phyloP scores from a whole-genome alignment of 2,113 vertebrate genomes.

The Sitta europaea region DNA sequence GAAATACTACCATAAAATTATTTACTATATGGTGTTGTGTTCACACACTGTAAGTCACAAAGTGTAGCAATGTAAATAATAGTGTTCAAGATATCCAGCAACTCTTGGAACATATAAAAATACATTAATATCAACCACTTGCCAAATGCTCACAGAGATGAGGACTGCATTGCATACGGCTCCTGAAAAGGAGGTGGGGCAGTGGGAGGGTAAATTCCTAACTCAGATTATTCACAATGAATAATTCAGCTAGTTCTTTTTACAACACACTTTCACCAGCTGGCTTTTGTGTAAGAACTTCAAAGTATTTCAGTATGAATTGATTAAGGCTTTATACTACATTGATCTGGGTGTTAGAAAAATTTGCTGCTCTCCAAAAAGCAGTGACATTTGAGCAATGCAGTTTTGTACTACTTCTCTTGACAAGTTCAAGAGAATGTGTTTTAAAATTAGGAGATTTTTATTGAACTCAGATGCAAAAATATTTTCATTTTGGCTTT shows the following conservation, averaged over 20 bases:
- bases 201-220: not conserved
- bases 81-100: not conserved
- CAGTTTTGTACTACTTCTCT: constrained; percentile 4
- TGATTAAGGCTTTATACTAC: constrained; percentile 54
- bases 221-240: constrained; percentile 8
- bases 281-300: constrained; percentile 60
- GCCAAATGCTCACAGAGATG: not conserved
- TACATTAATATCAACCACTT: not conserved
- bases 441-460: not conserved
- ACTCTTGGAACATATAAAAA: not conserved
- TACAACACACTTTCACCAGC: constrained; percentile 33
- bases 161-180: not conserved
- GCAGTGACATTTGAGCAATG: constrained; percentile 46
- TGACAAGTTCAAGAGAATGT: constrained; percentile 2
- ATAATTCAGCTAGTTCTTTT: constrained; percentile 41
- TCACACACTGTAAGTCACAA: not conserved
- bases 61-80: not conserved
- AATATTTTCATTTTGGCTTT: constrained; percentile 18
- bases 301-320: constrained; percentile 61
- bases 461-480: constrained; percentile 46
- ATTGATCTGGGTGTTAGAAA: constrained; percentile 54
- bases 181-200: constrained; percentile 9
- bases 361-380: constrained; percentile 51
- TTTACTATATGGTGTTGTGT: not conserved
- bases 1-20: not conserved